Evolutionary conservation across 2,797 vertebrate species (phyloP).

Genomic region (Propithecus deckenii): DNA sequence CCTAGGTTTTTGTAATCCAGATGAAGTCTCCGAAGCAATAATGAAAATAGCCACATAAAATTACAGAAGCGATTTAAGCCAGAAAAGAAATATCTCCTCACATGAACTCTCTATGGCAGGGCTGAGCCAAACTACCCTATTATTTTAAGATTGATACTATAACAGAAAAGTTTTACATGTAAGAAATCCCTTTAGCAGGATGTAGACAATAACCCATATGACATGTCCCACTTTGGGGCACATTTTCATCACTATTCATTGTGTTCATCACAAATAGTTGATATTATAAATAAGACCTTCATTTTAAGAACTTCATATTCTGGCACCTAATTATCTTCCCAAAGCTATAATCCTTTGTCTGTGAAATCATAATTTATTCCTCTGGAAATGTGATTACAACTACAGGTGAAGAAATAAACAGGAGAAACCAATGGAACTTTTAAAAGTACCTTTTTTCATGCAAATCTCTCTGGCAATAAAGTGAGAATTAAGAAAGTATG

Average conservation of each 20-base stretch:
- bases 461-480: constrained; percentile 63
- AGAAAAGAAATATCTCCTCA: background rate
- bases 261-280: constrained; percentile 40
- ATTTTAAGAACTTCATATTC: constrained; percentile 51
- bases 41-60: background rate
- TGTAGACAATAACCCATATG: background rate
- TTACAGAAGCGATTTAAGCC: background rate
- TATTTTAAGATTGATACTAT: background rate
- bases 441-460: constrained; percentile 43
- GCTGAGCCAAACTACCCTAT: background rate
- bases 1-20: background rate
- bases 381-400: constrained; percentile 60
- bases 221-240: background rate
- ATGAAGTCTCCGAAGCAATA: constrained; percentile 22
- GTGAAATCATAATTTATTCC: constrained; percentile 63
- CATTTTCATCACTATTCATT: constrained; percentile 42
- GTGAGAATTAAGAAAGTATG: constrained; percentile 53
- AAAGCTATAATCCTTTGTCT: constrained; percentile 60
- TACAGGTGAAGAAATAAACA: constrained; percentile 51
- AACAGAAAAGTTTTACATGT: constrained; percentile 1
- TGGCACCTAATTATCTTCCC: constrained; percentile 57
- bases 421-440: constrained; percentile 44
- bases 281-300: constrained; percentile 54
- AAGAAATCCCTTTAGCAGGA: background rate
- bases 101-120: background rate